These are phyloP conservation scores for Echinarachnius parma DNA, from an alignment of 53 echinoderm and acorn worm genomes.

Conservation along the genomic window DNA sequence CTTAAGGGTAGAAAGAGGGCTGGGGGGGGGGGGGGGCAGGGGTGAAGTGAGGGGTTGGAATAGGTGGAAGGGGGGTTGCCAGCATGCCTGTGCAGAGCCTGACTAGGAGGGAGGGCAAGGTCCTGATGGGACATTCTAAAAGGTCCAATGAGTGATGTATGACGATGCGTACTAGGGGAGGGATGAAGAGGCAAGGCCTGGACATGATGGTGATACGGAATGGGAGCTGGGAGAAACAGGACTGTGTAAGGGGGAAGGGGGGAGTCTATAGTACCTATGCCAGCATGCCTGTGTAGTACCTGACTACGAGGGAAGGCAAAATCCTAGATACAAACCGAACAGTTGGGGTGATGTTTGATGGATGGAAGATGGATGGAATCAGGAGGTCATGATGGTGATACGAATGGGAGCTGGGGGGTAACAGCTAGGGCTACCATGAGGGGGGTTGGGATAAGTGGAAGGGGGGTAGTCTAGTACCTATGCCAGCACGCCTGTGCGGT, in stretches of 20 bases:
- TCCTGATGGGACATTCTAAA: too few relatives aligned
- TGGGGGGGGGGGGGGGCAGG: not conserved
- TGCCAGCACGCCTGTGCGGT: slow-evolving; percentile 82
- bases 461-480: slow-evolving; percentile 57
- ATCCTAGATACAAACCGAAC: too few relatives aligned
- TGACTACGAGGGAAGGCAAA: too few relatives aligned
- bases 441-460: not conserved
- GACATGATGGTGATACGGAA: too few relatives aligned
- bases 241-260: not conserved
- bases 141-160: too few relatives aligned
- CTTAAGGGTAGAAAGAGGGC: too few relatives aligned
- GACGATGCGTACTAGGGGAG: too few relatives aligned
- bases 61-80: not conserved
- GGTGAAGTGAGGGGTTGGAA: not conserved
- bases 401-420: not conserved
- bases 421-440: not conserved
- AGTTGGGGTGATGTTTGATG: too few relatives aligned
- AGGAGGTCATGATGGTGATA: too few relatives aligned
- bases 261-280: slow-evolving; percentile 68
- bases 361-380: too few relatives aligned
- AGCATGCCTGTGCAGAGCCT: not conserved
- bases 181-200: too few relatives aligned
- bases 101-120: not conserved
- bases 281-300: slow-evolving; percentile 76
- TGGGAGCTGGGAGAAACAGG: not conserved